Evolutionary conservation across 2,113 vertebrate species (phyloP).

Genomic region (Chloropsis cyanopogon): DNA sequence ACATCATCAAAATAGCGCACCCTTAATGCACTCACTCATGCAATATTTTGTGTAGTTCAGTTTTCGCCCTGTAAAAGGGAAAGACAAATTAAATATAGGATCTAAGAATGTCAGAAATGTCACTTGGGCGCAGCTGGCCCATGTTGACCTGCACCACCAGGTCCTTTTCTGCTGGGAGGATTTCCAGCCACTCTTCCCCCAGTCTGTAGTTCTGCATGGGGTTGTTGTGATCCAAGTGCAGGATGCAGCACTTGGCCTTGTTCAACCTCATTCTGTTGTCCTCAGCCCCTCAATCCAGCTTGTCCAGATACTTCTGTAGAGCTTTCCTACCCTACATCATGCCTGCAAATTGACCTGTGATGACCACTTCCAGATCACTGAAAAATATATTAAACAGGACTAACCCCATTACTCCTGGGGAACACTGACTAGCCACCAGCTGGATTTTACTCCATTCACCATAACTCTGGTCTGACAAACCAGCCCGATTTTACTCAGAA

Average conservation of each 20-base stretch:
- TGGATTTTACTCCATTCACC: background rate
- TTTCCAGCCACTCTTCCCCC: background rate
- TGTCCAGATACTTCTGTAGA: background rate
- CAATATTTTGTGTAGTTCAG: background rate
- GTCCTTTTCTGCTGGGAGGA: background rate
- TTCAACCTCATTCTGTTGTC: background rate
- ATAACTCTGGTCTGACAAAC: no score
- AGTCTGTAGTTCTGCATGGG: background rate
- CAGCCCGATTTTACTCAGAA: background rate
- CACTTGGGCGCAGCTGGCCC: background rate
- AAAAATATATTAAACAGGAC: background rate
- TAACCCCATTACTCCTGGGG: background rate
- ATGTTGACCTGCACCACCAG: accelerated
- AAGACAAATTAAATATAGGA: background rate
- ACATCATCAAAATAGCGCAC: background rate
- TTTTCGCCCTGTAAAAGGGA: background rate
- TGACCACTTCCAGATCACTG: background rate
- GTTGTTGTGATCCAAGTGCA: background rate
- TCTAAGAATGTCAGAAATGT: background rate
- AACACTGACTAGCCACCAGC: background rate
- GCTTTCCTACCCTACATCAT: background rate
- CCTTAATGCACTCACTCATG: background rate
- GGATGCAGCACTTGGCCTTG: background rate
- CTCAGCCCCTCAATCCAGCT: background rate
- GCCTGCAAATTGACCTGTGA: background rate